Evolutionary conservation across 2,888 invertebrate species (phyloP).

Genomic region (Cataglyphis livida): DNA sequence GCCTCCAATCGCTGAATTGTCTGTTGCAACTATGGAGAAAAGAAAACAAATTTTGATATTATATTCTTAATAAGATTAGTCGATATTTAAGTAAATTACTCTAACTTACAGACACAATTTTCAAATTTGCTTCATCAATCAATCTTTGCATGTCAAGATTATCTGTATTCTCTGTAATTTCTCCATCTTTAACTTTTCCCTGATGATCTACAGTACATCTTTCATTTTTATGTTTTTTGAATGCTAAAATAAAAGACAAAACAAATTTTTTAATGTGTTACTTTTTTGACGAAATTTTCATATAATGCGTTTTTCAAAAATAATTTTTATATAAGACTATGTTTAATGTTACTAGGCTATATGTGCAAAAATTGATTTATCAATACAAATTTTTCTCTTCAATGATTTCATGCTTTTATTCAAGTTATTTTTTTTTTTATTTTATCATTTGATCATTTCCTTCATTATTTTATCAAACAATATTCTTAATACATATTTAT

Average conservation of each 20-base stretch:
- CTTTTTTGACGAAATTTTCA: background rate
- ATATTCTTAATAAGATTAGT: background rate
- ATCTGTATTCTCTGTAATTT: constrained; percentile 26
- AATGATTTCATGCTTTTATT: constrained; percentile 69
- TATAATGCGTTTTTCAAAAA: background rate
- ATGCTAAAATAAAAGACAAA: constrained; percentile 33
- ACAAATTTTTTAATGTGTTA: background rate
- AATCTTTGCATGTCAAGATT: constrained; percentile 52
- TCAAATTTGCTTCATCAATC: constrained; percentile 71
- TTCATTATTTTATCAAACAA: constrained; percentile 43
- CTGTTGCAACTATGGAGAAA: constrained; percentile 75
- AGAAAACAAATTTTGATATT: constrained; percentile 27
- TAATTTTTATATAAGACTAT: background rate
- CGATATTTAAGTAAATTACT: constrained; percentile 1
- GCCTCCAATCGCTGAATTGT: constrained; percentile 82
- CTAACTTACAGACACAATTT: constrained; percentile 72
- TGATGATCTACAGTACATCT: constrained; percentile 43
- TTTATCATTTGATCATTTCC: constrained; percentile 62
- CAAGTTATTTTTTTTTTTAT: constrained; percentile 74
- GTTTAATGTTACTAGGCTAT: background rate
- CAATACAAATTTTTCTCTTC: constrained; percentile 1
- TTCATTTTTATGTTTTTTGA: constrained; percentile 39
- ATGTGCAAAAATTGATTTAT: background rate
- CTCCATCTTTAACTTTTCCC: constrained; percentile 17
- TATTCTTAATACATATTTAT: constrained; percentile 60